Evolutionary conservation across 2,888 invertebrate species (phyloP).

Genomic region (Artemia sinica): DNA sequence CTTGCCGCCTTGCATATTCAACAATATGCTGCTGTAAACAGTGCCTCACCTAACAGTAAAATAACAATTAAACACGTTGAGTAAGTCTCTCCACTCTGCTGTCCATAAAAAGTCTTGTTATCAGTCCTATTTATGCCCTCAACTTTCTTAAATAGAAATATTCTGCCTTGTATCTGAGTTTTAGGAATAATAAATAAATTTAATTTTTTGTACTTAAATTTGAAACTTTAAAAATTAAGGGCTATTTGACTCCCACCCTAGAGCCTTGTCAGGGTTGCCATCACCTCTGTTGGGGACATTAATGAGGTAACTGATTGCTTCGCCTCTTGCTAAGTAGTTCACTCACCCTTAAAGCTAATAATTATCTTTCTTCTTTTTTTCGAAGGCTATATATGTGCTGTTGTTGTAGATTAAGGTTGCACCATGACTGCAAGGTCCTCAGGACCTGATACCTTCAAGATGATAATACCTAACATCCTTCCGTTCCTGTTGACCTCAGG

Average conservation of each 20-base stretch:
- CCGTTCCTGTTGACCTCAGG: too few relatives aligned
- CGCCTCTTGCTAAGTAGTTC: too few relatives aligned
- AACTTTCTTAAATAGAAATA: not conserved
- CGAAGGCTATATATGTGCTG: too few relatives aligned
- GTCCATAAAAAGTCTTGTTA: not conserved
- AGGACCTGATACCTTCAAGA: too few relatives aligned
- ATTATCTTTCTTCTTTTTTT: too few relatives aligned
- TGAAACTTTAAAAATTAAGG: not conserved
- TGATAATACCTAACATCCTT: too few relatives aligned
- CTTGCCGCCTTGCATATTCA: slow-evolving; percentile 78
- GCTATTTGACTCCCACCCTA: not conserved
- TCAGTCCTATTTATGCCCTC: not conserved
- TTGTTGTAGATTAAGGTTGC: too few relatives aligned
- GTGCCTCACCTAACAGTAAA: slow-evolving; percentile 39
- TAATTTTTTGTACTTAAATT: not conserved
- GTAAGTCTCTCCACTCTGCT: slow-evolving; percentile 41
- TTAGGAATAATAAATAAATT: not conserved
- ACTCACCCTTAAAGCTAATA: too few relatives aligned
- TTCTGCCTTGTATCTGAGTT: not conserved
- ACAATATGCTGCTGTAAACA: slow-evolving; percentile 67
- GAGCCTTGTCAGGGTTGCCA: not conserved
- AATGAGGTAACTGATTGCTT: too few relatives aligned
- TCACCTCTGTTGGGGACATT: too few relatives aligned
- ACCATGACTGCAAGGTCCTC: too few relatives aligned
- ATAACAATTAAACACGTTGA: slow-evolving; percentile 67